These are phyloP conservation scores for Proisotoma minuta DNA, from an alignment of 2,888 invertebrate species.

Conservation along the genomic window DNA sequence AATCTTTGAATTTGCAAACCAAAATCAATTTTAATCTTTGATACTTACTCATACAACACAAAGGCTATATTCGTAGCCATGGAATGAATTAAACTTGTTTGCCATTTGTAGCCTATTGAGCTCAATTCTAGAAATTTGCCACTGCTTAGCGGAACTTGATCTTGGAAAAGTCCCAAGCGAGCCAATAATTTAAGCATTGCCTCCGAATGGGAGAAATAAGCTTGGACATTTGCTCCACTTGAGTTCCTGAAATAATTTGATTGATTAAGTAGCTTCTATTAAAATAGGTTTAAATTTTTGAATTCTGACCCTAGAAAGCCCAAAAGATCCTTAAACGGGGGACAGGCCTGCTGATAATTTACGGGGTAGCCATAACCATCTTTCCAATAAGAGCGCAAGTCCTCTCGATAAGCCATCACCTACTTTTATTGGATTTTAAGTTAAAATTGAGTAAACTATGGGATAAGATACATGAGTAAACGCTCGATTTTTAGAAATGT, in stretches of 20 bases:
- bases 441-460: too few species aligned
- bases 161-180: constrained; percentile 67
- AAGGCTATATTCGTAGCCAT: constrained; percentile 65
- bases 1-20: neutral
- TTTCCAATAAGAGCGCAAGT: constrained; percentile 73
- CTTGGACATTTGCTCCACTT: constrained; percentile 56
- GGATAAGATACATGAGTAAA: too few species aligned
- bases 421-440: too few species aligned
- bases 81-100: constrained; percentile 62
- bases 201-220: constrained; percentile 78
- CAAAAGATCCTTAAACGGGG: constrained; percentile 67
- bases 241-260: too few species aligned
- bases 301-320: constrained; percentile 55
- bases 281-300: too few species aligned
- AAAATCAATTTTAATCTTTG: neutral
- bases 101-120: constrained; percentile 58
- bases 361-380: constrained; percentile 75
- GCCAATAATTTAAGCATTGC: constrained; percentile 70
- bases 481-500: too few species aligned
- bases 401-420: constrained; percentile 68
- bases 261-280: too few species aligned
- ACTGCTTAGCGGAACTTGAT: constrained; percentile 59
- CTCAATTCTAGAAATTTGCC: constrained; percentile 51
- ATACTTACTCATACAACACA: constrained; percentile 40
- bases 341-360: constrained; percentile 70